A percentile compares a stretch with the other conserved stretches of the same genome.
These are phyloP conservation scores for Irena cyanogastra DNA, from an alignment of 2,113 vertebrate genomes.

Conservation along the genomic window DNA sequence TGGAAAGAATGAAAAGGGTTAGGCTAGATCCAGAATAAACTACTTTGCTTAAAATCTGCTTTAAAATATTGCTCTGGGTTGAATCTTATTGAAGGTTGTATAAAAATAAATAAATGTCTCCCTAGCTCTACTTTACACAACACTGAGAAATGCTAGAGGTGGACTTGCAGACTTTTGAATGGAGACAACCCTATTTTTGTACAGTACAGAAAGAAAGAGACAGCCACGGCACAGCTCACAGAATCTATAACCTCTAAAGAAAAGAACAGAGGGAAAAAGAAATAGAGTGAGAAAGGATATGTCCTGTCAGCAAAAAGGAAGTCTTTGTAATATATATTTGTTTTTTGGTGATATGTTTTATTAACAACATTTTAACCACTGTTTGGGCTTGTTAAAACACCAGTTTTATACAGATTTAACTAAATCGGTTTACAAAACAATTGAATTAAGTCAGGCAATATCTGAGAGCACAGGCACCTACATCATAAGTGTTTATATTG, in stretches of 20 bases:
- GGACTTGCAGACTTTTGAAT: neutral
- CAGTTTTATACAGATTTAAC: slow-evolving; percentile 37
- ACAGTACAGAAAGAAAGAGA: neutral
- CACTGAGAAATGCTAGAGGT: neutral
- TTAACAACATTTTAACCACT: slow-evolving; percentile 15
- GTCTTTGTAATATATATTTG: neutral
- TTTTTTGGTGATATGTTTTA: slow-evolving; percentile 12
- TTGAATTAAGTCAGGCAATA: slow-evolving; percentile 40
- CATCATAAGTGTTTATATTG: slow-evolving; percentile 48
- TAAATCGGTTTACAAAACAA: slow-evolving; percentile 37
- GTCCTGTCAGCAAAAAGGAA: neutral
- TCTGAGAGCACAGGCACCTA: slow-evolving; percentile 18
- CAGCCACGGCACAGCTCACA: neutral
- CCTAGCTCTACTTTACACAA: neutral
- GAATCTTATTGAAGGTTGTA: neutral
- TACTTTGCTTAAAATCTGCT: neutral
- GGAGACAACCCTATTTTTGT: neutral
- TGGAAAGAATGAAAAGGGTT: neutral
- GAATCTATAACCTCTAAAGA: neutral
- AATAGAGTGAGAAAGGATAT: neutral
- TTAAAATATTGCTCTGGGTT: neutral
- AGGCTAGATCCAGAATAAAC: neutral
- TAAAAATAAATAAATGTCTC: neutral
- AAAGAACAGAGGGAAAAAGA: neutral
- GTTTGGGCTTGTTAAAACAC: slow-evolving; percentile 12